phyloP scores from a whole-genome alignment of 2,797 vertebrate genomes.

The Xerus rutilus region DNA sequence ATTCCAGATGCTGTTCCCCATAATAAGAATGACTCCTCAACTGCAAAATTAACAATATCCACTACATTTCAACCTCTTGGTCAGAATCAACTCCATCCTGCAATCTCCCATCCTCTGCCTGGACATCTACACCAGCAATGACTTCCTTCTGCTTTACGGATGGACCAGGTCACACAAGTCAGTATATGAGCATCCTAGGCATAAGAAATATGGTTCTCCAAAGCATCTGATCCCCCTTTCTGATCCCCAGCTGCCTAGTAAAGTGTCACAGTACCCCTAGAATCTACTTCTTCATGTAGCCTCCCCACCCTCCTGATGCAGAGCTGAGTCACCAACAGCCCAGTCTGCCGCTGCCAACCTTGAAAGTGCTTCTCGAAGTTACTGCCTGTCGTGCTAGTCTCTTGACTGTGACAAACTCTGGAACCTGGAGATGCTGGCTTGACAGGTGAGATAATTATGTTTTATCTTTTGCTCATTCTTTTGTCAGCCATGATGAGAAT shows the following conservation, averaged over 20 bases:
- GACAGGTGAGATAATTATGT: conserved; percentile 81
- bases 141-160: neutral
- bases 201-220: neutral
- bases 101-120: neutral
- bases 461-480: conserved; percentile 79
- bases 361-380: conserved; percentile 74
- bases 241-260: neutral
- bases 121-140: neutral
- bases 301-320: neutral
- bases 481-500: conserved; percentile 78
- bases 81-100: conserved; percentile 9
- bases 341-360: conserved; percentile 58
- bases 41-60: neutral
- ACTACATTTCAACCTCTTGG: neutral
- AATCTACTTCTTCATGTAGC: neutral
- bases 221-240: neutral
- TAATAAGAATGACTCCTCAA: neutral
- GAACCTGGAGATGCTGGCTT: conserved; percentile 80
- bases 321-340: conserved; percentile 21
- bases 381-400: conserved; percentile 62
- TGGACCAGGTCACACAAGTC: neutral
- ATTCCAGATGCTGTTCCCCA: neutral
- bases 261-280: neutral
- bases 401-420: conserved; percentile 38
- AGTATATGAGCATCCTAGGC: neutral